A percentile compares a stretch with the other conserved stretches of the same genome.
phyloP scores from a whole-genome alignment of 2,888 invertebrate genomes.

The Campoplex capitator region DNA sequence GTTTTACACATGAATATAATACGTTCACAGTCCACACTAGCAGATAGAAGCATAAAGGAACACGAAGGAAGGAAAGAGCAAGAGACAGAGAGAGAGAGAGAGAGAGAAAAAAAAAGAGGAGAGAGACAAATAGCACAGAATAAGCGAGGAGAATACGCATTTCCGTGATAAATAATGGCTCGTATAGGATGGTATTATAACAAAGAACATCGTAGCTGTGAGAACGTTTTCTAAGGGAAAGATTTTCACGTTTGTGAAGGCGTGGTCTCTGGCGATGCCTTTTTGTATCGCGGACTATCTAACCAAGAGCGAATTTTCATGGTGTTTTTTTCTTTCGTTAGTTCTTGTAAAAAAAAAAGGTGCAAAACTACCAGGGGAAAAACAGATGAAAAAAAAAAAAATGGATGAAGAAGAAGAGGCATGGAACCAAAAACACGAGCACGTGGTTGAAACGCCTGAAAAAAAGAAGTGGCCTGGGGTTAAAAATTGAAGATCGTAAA shows the following conservation, averaged over 20 bases:
- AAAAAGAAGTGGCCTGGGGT: slow-evolving; percentile 57
- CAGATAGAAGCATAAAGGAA: not conserved
- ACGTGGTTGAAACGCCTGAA: slow-evolving; percentile 2
- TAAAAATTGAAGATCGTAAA: slow-evolving; percentile 67
- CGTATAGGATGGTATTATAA: slow-evolving; percentile 44
- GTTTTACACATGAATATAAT: slow-evolving; percentile 12
- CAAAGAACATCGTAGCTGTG: slow-evolving; percentile 53
- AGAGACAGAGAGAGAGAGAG: slow-evolving; percentile 6
- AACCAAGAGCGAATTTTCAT: slow-evolving; percentile 14
- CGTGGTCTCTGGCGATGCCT: slow-evolving; percentile 37
- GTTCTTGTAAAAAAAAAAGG: not conserved
- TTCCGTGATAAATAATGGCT: slow-evolving; percentile 64
- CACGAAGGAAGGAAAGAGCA: not conserved
- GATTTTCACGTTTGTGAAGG: slow-evolving; percentile 24
- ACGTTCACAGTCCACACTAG: slow-evolving; percentile 22
- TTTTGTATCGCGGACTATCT: slow-evolving; percentile 47
- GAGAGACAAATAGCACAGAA: slow-evolving; percentile 29
- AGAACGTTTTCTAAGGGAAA: slow-evolving; percentile 36
- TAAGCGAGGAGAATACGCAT: slow-evolving; percentile 54
- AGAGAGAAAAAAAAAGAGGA: not conserved
- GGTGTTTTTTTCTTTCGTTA: not conserved
- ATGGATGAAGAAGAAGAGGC: slow-evolving; percentile 1
- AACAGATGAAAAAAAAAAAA: not conserved
- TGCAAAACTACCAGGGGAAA: slow-evolving; percentile 26
- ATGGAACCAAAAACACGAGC: slow-evolving; percentile 68